Conservation (phyloP, 2,113 vertebrate genomes). For the Heterocephalus glaber region DNA sequence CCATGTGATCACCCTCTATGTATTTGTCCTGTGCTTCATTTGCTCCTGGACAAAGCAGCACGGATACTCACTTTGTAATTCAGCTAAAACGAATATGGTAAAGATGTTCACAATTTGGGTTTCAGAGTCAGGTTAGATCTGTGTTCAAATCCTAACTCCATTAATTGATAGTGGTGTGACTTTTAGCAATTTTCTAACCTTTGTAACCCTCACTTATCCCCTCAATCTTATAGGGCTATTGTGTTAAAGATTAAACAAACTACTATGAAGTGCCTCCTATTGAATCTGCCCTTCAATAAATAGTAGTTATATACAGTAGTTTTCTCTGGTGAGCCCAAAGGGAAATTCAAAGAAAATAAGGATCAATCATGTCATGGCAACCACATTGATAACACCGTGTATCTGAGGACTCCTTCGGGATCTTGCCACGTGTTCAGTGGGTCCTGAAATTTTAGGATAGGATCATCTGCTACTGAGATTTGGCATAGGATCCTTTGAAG, state of each 20-base stretch:
- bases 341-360: background rate
- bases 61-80: background rate
- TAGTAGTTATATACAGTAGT: background rate
- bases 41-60: background rate
- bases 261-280: background rate
- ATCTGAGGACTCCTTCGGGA: background rate
- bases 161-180: background rate
- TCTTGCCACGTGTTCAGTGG: background rate
- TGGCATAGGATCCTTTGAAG: conserved; percentile 20
- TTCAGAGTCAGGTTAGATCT: background rate
- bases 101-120: background rate
- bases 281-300: background rate
- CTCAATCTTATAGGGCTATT: background rate
- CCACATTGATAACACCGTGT: background rate
- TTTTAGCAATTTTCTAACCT: background rate
- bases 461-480: conserved; percentile 33
- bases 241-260: background rate
- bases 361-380: background rate
- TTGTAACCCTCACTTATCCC: background rate
- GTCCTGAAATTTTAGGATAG: conserved; percentile 22
- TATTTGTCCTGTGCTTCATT: background rate
- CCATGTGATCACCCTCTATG: background rate
- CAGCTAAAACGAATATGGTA: background rate
- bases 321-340: conserved; percentile 42
- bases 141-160: background rate